Evolutionary conservation across 2,113 vertebrate species (phyloP).

Genomic region (Sturnus vulgaris): DNA sequence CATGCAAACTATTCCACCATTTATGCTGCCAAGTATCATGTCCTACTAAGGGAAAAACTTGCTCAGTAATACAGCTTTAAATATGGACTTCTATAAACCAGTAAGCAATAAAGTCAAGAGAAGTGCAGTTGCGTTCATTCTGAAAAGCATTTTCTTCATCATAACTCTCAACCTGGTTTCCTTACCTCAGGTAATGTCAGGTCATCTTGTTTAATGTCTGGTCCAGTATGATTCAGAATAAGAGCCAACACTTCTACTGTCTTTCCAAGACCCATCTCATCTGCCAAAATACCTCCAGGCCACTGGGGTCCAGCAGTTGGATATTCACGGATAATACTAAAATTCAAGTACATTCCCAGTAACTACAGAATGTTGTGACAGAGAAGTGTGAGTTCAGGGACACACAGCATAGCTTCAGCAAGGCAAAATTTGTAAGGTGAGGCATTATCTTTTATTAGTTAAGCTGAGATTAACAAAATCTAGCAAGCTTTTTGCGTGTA

Average conservation of each 20-base stretch:
- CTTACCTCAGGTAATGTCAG: conserved; percentile 88
- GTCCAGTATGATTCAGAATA: conserved; percentile 87
- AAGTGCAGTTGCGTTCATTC: background rate
- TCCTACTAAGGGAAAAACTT: background rate
- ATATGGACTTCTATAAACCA: background rate
- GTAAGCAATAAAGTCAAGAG: background rate
- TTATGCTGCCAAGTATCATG: background rate
- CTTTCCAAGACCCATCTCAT: conserved; percentile 98
- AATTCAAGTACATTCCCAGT: conserved; percentile 2
- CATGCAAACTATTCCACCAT: background rate
- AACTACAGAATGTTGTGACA: background rate
- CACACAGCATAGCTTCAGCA: background rate
- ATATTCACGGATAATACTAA: conserved; percentile 87
- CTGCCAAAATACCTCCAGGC: conserved; percentile 95
- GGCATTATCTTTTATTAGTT: background rate
- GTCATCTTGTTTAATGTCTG: conserved; percentile 80
- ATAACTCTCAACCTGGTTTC: background rate
- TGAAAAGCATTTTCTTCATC: background rate
- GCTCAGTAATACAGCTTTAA: background rate
- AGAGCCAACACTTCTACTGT: conserved; percentile 96
- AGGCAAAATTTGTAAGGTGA: background rate
- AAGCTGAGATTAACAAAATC: background rate
- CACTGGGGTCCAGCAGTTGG: conserved; percentile 85
- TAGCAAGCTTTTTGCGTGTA: background rate
- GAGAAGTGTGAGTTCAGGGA: background rate